Evolutionary conservation across 92 coral and sea anemone genomes (phyloP).

Genomic region (Pocillopora grandis): DNA sequence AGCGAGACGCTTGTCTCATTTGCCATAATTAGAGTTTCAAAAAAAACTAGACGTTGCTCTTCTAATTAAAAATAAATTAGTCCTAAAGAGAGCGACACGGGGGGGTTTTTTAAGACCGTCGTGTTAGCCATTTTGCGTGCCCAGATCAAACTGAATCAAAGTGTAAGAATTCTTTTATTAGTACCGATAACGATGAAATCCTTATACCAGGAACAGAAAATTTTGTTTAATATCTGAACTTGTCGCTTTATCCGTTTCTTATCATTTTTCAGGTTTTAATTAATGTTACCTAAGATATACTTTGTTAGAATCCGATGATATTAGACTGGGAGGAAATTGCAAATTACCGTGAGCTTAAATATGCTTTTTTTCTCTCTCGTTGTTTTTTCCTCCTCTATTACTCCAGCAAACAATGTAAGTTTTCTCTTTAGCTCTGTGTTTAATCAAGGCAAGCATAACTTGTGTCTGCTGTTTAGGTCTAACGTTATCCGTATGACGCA

Average conservation of each 20-base stretch:
- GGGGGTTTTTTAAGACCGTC: constrained; percentile 3
- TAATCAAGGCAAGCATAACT: not conserved
- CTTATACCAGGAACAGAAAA: not conserved
- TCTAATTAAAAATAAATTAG: constrained; percentile 43
- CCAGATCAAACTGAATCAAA: not conserved
- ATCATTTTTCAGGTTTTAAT: not conserved
- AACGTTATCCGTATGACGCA: constrained; percentile 15
- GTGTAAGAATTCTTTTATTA: not conserved
- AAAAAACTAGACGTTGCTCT: constrained; percentile 27
- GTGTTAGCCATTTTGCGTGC: constrained; percentile 7
- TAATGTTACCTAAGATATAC: not conserved
- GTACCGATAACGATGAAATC: not conserved
- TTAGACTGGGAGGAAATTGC: not conserved
- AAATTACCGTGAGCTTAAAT: not conserved
- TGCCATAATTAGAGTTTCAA: constrained; percentile 37
- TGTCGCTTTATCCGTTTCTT: not conserved
- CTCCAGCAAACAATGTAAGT: not conserved
- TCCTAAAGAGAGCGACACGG: constrained; percentile 17
- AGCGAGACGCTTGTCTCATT: constrained; percentile 44
- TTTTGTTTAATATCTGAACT: not conserved
- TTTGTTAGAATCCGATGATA: constrained; percentile 4
- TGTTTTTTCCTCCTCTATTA: not conserved
- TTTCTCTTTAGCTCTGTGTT: not conserved
- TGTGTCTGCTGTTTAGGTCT: constrained; percentile 9
- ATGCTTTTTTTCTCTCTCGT: not conserved